These are phyloP conservation scores for Ophioderma brevispina DNA, from an alignment of 35 echinoderm and acorn worm genomes.

Conservation along the genomic window DNA sequence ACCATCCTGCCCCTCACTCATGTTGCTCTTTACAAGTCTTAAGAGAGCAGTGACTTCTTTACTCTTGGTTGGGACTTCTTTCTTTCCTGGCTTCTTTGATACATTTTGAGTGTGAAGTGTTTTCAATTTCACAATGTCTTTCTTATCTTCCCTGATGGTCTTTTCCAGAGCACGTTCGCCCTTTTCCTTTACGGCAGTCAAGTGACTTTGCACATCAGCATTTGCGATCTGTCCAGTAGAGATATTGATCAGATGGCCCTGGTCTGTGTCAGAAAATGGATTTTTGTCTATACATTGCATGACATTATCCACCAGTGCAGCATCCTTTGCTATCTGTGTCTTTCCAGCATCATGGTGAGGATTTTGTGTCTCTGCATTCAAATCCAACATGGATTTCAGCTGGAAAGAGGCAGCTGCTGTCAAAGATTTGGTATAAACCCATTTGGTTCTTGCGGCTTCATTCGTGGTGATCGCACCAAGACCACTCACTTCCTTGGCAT, in stretches of 20 bases:
- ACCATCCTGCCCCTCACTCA: neutral
- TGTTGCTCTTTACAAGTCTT: neutral
- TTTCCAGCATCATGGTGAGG: conserved; percentile 40
- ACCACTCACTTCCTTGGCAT: conserved; percentile 24
- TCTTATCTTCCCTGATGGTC: neutral
- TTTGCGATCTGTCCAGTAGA: neutral
- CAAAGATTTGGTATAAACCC: conserved; percentile 39
- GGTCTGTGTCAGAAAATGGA: neutral
- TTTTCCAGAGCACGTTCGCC: neutral
- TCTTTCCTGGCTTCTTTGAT: neutral
- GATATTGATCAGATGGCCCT: neutral
- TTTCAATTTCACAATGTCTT: neutral
- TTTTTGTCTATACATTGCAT: neutral
- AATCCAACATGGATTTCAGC: conserved; percentile 4
- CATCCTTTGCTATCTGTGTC: neutral
- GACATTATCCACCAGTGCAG: conserved; percentile 18
- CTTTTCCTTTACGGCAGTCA: neutral
- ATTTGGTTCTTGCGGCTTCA: conserved; percentile 14
- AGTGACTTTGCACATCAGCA: neutral
- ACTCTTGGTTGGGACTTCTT: neutral
- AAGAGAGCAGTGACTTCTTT: neutral
- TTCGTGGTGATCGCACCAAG: conserved; percentile 20
- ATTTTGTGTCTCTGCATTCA: neutral
- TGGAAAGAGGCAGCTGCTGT: conserved; percentile 7
- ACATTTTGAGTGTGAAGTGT: neutral